Base-by-base conservation (phyloP, 2,888 invertebrate species). In the Calliscelio sp. region DNA sequence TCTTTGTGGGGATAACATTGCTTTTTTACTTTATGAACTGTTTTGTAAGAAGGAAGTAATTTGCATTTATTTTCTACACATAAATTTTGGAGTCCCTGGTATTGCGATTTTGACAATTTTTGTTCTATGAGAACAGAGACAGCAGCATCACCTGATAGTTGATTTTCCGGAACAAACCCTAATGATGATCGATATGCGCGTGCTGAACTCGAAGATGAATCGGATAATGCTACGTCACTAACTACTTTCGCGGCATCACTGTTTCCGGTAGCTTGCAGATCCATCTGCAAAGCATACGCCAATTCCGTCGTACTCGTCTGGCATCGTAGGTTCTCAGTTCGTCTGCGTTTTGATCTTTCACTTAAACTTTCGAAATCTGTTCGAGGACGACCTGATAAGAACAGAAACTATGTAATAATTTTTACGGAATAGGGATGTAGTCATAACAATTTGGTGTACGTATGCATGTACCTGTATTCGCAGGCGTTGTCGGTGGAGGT, bases 61-160 rank as follows among this genome's bases (percentile, higher is more conserved):
- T 46, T 57, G 71, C 44, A 59, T 25, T 59, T 57, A 59, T 71
- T 61, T 51, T 73, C 4, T 38, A 51, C 38, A 65, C 41, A 38
- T 66, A 49, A 46, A 71, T 57, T 41, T 51, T 57, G 57, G 77
- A 78, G 41, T 49, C 22, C 46, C 28, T 78, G 51, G 59, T 82
- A 71, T 22, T 71, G 55, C 1, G 44, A 46, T 68, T 79, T 79
- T 44, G 78, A 79, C n/a, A 79, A 51, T 59, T 79, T 79, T 49
- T 46, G n/a, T 61, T 86, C 84, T 10, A 87, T 66, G 20, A 82
- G 20, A 55, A 86, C 51, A 51, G 85, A 86, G 8, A 87, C 65
- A 28, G 86, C 82, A 24, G 41, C 66, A 44, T 85, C 61, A 51
- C 44, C 25, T 63, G 80, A 74, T 32, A 73, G 38, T 49, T 55